These are phyloP conservation scores for Luperina nickerlii DNA, from an alignment of 2,888 invertebrate genomes.

Conservation along the genomic window DNA sequence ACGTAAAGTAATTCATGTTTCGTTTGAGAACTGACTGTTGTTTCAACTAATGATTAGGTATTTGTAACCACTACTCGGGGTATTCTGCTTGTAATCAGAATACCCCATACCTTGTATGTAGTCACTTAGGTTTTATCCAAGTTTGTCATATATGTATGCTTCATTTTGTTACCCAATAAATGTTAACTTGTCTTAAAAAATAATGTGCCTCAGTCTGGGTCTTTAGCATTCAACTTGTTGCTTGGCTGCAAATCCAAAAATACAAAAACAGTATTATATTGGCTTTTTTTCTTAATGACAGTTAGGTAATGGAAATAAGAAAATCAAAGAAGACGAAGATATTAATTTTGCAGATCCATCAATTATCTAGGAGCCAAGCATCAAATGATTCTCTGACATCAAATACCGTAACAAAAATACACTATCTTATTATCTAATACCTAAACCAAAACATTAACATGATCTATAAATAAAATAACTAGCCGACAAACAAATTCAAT, in stretches of 20 bases:
- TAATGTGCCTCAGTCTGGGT: too few relatives aligned
- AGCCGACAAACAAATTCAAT: slow-evolving; percentile 39
- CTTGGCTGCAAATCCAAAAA: too few relatives aligned
- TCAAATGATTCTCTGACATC: background rate
- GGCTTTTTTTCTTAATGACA: background rate
- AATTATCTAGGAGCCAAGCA: background rate
- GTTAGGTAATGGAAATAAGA: background rate
- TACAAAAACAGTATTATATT: background rate
- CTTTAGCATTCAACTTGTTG: too few relatives aligned
- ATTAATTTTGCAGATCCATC: background rate
- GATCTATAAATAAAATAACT: slow-evolving; percentile 40
- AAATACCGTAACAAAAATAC: slow-evolving; percentile 21
- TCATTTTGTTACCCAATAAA: too few relatives aligned
- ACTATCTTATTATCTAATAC: slow-evolving; percentile 21
- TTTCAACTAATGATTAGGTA: too few relatives aligned
- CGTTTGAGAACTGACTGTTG: background rate
- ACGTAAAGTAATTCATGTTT: background rate
- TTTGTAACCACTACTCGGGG: too few relatives aligned
- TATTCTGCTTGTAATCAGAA: too few relatives aligned
- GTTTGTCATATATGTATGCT: too few relatives aligned
- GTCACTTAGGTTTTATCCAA: too few relatives aligned
- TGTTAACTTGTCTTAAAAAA: too few relatives aligned
- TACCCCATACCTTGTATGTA: too few relatives aligned
- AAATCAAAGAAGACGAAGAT: background rate
- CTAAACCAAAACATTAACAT: slow-evolving; percentile 36